Evolutionary conservation across 2,888 invertebrate genomes (phyloP), one percentile per base, ranked within the genome.

Genomic region (Cheilosia urbana): DNA sequence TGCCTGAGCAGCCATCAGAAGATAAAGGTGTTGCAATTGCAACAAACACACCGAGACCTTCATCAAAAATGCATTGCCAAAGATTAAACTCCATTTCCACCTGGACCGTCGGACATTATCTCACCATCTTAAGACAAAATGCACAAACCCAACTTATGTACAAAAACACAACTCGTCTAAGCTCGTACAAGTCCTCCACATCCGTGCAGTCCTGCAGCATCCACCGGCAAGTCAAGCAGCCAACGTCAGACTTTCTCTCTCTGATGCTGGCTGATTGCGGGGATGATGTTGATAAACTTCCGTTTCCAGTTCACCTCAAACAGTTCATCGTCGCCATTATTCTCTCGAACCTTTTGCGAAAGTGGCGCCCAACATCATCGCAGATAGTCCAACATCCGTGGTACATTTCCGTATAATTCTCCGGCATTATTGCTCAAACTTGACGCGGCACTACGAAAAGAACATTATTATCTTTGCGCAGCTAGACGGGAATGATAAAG

Each of bases 281-380:
- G 81, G 62, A 72, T 85, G 85, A 81, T 85, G 76, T 77, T 85
- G 85, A 85, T 85, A 85, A 85, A 85, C 85, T 85, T 85, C 85
- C 81, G 81, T 72, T 85, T 85, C 66, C 68, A 85, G 81, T 81
- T 85, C 81, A 85, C 81, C 85, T 85, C 85, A 85, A 85, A 66
- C 81, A 81, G 71, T 76, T 85, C 81, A 85, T 81, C 77, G 81
- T 77, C 85, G 76, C 85, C 76, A 81, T 85, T 80, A 65, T 75
- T 80, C 71, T 76, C 80, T 30, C 47, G 71, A 71, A 53, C 71
- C 45, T 72, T 40, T 49, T 40, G 76, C 30, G 62, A 45, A 77
- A 55, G 66, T 55, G 69, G 75, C 69, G 77, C 76, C 72, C 85
- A 81, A 77, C 75, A 34, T 24, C 51, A 15, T 51, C 51, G 51